These are phyloP conservation scores for Gryon sp. DNA, from an alignment of 1,140 invertebrate genomes.

Conservation along the genomic window DNA sequence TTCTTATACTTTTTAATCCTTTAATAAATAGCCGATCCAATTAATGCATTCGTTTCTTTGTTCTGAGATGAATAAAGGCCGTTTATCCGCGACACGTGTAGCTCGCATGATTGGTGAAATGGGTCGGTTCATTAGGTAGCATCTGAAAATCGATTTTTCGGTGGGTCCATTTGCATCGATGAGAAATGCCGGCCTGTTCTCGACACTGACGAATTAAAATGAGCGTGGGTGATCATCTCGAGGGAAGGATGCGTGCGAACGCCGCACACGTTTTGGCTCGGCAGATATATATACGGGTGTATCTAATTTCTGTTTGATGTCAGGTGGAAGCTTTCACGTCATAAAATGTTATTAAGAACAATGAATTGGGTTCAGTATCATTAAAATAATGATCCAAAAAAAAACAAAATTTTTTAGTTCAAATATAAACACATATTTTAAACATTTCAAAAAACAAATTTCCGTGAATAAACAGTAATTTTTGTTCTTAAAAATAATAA, in stretches of 20 bases:
- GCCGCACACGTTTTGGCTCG: slow-evolving; percentile 28
- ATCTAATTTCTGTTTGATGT: slow-evolving; percentile 58
- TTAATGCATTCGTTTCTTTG: slow-evolving; percentile 22
- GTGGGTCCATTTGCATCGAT: slow-evolving; percentile 63
- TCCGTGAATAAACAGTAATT: no score
- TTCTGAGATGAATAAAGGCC: slow-evolving; percentile 21
- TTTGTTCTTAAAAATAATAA: not conserved
- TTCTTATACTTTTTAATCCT: not conserved
- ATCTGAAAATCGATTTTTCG: slow-evolving; percentile 46
- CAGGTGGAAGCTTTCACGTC: slow-evolving; percentile 73
- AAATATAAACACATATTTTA: no score
- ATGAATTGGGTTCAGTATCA: slow-evolving; percentile 1
- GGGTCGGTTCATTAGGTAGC: slow-evolving; percentile 50
- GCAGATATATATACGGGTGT: slow-evolving; percentile 31
- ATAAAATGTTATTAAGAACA: slow-evolving; percentile 21
- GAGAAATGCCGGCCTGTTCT: slow-evolving; percentile 69
- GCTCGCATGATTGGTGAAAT: slow-evolving; percentile 37
- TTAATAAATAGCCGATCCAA: slow-evolving; percentile 4
- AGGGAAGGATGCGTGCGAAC: slow-evolving; percentile 61
- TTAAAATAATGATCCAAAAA: no score
- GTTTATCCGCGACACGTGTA: slow-evolving; percentile 37
- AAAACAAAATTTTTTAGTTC: no score
- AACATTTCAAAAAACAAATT: no score
- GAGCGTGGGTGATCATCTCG: slow-evolving; percentile 61
- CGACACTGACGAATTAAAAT: slow-evolving; percentile 73